A percentile compares a stretch with the other conserved stretches of the same genome.
Conservation (phyloP, 2,797 vertebrate species). For the Acanthurus lineatus region DNA sequence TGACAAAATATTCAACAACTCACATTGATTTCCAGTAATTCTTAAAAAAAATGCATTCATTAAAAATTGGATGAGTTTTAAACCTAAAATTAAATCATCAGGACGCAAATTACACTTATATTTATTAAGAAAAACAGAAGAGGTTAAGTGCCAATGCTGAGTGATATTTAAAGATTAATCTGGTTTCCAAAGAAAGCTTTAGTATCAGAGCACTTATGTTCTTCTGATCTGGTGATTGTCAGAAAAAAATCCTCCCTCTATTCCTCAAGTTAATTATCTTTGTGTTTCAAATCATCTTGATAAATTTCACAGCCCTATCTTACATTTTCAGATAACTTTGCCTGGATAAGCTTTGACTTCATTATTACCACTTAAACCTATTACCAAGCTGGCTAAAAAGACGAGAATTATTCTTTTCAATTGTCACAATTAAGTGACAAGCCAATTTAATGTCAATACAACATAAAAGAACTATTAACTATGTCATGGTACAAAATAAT, state of each 20-base stretch:
- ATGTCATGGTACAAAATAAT: slow-evolving; percentile 35
- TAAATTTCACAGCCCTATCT: slow-evolving; percentile 28
- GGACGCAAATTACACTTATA: slow-evolving; percentile 18
- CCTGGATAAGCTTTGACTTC: slow-evolving; percentile 20
- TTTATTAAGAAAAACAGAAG: slow-evolving; percentile 23
- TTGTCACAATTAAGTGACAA: slow-evolving; percentile 20
- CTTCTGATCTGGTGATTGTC: slow-evolving; percentile 12
- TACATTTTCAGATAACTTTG: slow-evolving; percentile 20
- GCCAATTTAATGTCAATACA: neutral
- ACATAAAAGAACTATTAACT: slow-evolving; percentile 29
- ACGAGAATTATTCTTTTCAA: slow-evolving; percentile 2
- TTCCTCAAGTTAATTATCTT: slow-evolving; percentile 25
- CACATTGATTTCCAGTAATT: no score
- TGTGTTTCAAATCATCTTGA: slow-evolving; percentile 24
- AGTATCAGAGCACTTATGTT: slow-evolving; percentile 18
- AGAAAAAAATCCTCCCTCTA: neutral
- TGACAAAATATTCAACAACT: no score
- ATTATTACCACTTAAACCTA: slow-evolving; percentile 9
- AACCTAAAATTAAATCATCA: slow-evolving; percentile 7
- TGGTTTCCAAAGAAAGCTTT: slow-evolving; percentile 7
- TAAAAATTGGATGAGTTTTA: slow-evolving; percentile 5
- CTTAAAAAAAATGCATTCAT: neutral
- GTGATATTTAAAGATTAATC: no score
- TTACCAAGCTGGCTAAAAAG: slow-evolving; percentile 7
- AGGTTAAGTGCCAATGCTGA: neutral